These are phyloP conservation scores for Tapirus indicus DNA, from an alignment of 2,797 vertebrate species.

Conservation along the genomic window DNA sequence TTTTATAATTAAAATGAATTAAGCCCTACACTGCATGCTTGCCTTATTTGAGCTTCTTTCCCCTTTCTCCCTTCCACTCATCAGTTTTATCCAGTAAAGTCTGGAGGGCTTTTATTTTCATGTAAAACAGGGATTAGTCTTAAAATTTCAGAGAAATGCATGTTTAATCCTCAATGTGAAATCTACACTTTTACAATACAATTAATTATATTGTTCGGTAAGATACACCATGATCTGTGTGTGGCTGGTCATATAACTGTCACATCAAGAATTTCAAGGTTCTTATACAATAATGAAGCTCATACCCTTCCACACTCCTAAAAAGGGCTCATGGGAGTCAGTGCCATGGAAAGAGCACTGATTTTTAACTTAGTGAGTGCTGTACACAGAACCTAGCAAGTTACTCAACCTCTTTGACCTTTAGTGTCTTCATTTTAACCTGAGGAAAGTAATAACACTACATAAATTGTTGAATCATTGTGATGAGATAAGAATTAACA, in stretches of 20 bases:
- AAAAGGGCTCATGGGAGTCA: background rate
- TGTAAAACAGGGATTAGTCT: constrained; percentile 27
- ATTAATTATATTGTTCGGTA: background rate
- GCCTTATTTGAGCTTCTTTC: background rate
- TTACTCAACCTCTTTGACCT: background rate
- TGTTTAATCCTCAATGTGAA: background rate
- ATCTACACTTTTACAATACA: background rate
- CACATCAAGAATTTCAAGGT: background rate
- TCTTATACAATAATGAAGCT: background rate
- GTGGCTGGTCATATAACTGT: background rate
- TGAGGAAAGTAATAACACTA: background rate
- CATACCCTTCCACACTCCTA: background rate
- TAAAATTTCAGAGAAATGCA: constrained; percentile 27
- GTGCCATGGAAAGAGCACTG: background rate
- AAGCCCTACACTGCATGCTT: background rate
- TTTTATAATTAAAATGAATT: constrained; percentile 22
- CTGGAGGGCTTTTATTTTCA: constrained; percentile 6
- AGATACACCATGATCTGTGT: background rate
- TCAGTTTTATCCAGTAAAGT: background rate
- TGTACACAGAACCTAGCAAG: background rate
- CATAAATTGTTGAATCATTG: background rate
- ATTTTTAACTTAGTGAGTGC: background rate
- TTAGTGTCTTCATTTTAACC: background rate
- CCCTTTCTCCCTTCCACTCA: background rate
- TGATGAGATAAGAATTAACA: background rate